Conservation (phyloP, 1,140 invertebrate genomes). For the Sweltsa coloradensis region DNA sequence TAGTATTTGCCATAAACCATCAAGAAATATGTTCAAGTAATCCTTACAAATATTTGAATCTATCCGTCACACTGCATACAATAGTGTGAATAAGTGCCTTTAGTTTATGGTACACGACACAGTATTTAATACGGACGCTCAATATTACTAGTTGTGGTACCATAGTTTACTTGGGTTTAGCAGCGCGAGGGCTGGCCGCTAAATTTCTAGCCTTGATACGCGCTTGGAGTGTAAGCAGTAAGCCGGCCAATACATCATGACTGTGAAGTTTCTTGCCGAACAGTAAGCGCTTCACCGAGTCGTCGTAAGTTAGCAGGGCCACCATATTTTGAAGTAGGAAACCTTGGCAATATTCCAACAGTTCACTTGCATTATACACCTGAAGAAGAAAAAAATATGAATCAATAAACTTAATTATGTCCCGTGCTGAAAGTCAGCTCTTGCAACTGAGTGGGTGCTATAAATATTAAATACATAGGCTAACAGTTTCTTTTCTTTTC, state of each 20-base stretch:
- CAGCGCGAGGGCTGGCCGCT: neutral
- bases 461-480: neutral
- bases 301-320: slow-evolving; percentile 78
- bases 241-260: slow-evolving; percentile 73
- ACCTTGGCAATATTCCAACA: slow-evolving; percentile 82
- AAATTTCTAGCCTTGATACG: slow-evolving; percentile 50
- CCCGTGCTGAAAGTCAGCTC: neutral
- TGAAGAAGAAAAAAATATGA: slow-evolving; percentile 31
- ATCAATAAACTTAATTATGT: neutral
- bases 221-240: slow-evolving; percentile 65
- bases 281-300: slow-evolving; percentile 74
- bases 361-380: slow-evolving; percentile 76
- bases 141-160: no score
- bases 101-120: no score
- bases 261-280: slow-evolving; percentile 83
- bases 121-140: no score
- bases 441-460: neutral
- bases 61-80: no score
- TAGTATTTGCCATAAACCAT: no score
- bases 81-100: no score
- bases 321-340: slow-evolving; percentile 89
- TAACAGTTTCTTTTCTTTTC: no score
- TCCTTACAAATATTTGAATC: no score
- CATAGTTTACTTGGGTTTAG: slow-evolving; percentile 7
- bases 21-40: no score